Evolutionary conservation across 2,797 vertebrate species (phyloP).

Genomic region (Lindbergichthys nudifrons): DNA sequence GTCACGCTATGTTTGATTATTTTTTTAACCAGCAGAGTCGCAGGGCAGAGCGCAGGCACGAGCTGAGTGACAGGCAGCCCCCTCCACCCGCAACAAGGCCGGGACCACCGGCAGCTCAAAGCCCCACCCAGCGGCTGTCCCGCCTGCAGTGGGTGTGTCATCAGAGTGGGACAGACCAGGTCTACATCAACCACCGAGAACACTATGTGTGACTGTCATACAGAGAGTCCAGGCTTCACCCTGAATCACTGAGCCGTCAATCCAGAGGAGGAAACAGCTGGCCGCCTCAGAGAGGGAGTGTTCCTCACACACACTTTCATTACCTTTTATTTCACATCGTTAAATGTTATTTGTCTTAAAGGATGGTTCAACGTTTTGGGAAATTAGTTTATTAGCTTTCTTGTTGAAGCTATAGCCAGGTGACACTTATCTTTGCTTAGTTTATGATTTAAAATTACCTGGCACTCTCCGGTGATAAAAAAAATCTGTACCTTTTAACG

Average conservation of each 20-base stretch:
- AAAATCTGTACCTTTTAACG: too few species aligned
- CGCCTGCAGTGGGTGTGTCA: conserved; percentile 86
- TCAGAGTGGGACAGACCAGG: conserved; percentile 81
- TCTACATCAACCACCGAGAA: conserved; percentile 87
- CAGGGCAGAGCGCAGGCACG: conserved; percentile 64
- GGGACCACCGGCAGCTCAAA: conserved; percentile 26
- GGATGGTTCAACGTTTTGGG: background rate
- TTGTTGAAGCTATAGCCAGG: too few species aligned
- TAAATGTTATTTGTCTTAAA: conserved; percentile 2
- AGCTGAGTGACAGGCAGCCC: conserved; percentile 53
- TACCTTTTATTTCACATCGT: conserved; percentile 2
- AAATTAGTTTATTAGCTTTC: too few species aligned
- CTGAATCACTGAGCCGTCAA: conserved; percentile 36
- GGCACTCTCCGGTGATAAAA: background rate
- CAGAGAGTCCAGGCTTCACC: conserved; percentile 29
- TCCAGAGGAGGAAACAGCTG: conserved; percentile 44
- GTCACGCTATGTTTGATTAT: background rate
- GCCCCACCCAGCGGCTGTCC: conserved; percentile 71
- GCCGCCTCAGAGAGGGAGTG: conserved; percentile 13
- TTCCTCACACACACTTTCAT: conserved; percentile 14
- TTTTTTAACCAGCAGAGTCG: conserved; percentile 63
- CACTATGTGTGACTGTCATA: conserved; percentile 83
- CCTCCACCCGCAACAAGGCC: conserved; percentile 25
- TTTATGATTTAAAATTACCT: too few species aligned
- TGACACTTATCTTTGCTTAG: background rate